Evolutionary conservation across 92 coral and sea anemone genomes (phyloP).

Genomic region (Isaurus tuberculatus): DNA sequence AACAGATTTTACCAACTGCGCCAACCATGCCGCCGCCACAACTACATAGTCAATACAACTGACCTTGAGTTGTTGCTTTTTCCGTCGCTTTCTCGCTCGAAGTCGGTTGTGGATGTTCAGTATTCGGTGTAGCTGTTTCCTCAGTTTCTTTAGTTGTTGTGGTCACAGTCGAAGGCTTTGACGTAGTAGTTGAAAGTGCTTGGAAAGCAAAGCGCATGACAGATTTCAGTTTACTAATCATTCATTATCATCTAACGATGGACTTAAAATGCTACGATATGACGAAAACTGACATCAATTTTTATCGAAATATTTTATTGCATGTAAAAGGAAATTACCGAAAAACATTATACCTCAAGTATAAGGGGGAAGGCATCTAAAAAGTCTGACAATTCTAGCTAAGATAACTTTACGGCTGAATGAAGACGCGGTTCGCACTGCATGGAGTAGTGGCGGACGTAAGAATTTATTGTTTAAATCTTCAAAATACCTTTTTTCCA

Average conservation of each 20-base stretch:
- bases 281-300: not conserved
- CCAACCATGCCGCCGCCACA: not conserved
- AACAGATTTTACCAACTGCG: too few relatives aligned
- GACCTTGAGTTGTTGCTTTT: constrained; percentile 6
- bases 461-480: too few relatives aligned
- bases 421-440: too few relatives aligned
- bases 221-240: not conserved
- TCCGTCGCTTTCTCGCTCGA: constrained; percentile 3
- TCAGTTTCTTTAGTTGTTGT: not conserved
- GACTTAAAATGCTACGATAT: not conserved
- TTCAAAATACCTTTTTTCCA: too few relatives aligned
- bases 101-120: not conserved
- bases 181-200: constrained; percentile 14
- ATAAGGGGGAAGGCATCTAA: too few relatives aligned
- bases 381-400: too few relatives aligned
- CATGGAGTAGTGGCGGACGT: too few relatives aligned
- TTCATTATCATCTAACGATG: not conserved
- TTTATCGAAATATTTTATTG: too few relatives aligned
- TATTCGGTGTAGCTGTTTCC: not conserved
- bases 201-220: not conserved
- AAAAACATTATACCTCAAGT: too few relatives aligned
- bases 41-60: not conserved
- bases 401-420: too few relatives aligned
- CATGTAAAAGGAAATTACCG: too few relatives aligned
- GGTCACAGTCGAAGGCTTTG: constrained; percentile 6